These are phyloP conservation scores for Scaptodrosophila lebanonensis DNA, from an alignment of 1,140 invertebrate species.

Conservation along the genomic window DNA sequence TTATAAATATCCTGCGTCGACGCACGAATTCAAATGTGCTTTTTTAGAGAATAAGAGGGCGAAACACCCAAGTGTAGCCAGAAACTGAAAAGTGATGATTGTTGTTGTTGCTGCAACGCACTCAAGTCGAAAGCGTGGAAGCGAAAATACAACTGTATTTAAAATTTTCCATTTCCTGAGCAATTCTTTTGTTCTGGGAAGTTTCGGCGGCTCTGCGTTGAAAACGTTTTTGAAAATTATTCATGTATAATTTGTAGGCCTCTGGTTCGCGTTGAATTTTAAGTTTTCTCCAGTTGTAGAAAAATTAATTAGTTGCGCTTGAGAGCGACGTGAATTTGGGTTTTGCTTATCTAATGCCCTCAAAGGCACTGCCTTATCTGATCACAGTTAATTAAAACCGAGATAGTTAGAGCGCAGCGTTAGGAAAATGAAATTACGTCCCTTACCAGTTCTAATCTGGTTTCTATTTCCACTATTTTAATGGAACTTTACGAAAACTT, in stretches of 20 bases:
- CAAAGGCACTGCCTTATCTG: slow-evolving; percentile 38
- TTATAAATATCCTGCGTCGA: slow-evolving; percentile 59
- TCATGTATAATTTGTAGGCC: slow-evolving; percentile 55
- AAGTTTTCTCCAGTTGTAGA: slow-evolving; percentile 12
- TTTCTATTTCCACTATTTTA: too few relatives aligned
- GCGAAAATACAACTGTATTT: slow-evolving; percentile 35
- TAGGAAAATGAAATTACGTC: too few relatives aligned
- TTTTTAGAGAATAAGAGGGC: neutral
- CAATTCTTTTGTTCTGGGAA: slow-evolving; percentile 30
- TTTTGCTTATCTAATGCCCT: slow-evolving; percentile 24
- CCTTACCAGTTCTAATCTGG: too few relatives aligned
- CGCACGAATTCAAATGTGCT: slow-evolving; percentile 32
- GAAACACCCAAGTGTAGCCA: slow-evolving; percentile 34
- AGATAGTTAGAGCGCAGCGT: too few relatives aligned
- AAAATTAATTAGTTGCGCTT: slow-evolving; percentile 71
- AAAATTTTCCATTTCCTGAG: slow-evolving; percentile 36
- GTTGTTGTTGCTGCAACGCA: slow-evolving; percentile 46
- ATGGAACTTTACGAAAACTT: too few relatives aligned
- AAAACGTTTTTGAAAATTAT: slow-evolving; percentile 45
- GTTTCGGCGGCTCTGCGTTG: slow-evolving; percentile 23
- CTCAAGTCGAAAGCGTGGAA: slow-evolving; percentile 59
- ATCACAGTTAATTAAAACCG: slow-evolving; percentile 5
- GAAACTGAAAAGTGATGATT: slow-evolving; percentile 72
- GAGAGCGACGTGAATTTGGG: slow-evolving; percentile 42
- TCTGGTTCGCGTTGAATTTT: slow-evolving; percentile 7